Evolutionary conservation across 2,797 vertebrate species (phyloP).

Genomic region (Pseudopleuronectes americanus): DNA sequence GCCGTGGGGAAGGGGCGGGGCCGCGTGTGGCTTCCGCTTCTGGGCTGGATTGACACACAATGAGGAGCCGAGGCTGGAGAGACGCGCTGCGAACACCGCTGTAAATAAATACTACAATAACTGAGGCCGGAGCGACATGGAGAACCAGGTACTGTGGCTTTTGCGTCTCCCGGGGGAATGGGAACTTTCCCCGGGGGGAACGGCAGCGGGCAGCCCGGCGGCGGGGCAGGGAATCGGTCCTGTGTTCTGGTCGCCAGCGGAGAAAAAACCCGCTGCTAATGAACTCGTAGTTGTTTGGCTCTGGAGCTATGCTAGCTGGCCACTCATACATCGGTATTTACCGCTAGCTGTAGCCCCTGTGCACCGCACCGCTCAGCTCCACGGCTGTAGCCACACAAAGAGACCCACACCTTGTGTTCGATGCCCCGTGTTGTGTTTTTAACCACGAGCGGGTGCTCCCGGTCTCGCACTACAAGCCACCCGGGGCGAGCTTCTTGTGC

Average conservation of each 20-base stretch:
- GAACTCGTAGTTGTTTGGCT: conserved; percentile 81
- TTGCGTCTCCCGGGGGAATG: conserved; percentile 49
- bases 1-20: conserved; percentile 84
- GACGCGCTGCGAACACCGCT: conserved; percentile 83
- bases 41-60: conserved; percentile 90
- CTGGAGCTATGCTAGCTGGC: conserved; percentile 80
- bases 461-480: conserved; percentile 1
- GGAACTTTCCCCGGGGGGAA: conserved; percentile 58
- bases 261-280: conserved; percentile 73
- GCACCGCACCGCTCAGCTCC: conserved; percentile 56
- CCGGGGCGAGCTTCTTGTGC: conserved; percentile 47
- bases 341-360: conserved; percentile 69
- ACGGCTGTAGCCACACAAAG: conserved; percentile 72
- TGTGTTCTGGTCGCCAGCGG: conserved; percentile 71
- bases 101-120: conserved; percentile 86
- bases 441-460: conserved; percentile 34
- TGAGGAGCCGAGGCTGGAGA: conserved; percentile 86
- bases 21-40: conserved; percentile 86
- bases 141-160: conserved; percentile 85
- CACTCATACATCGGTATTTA: conserved; percentile 83
- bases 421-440: conserved; percentile 23
- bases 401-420: conserved; percentile 42
- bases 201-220: conserved; percentile 53
- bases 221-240: conserved; percentile 66
- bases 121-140: conserved; percentile 84